Conservation (phyloP, 92 coral and sea anemone genomes). For the Zoanthus gigantus region DNA sequence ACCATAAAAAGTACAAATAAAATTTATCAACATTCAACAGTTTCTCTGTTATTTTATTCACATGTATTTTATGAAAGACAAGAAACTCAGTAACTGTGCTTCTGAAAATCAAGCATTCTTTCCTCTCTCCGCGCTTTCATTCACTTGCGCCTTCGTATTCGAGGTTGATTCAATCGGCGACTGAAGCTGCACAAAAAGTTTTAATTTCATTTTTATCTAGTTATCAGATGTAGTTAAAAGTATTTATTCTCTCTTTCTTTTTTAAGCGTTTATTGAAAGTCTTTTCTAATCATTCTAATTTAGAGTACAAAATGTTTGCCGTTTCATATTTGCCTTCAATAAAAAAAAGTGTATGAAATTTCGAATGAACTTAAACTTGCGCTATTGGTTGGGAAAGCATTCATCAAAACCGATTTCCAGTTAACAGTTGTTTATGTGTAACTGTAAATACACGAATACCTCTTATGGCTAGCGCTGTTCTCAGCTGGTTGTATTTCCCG, state of each 20-base stretch:
- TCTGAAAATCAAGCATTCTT: no score
- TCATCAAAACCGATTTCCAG: neutral
- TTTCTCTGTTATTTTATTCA: neutral
- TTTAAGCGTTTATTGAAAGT: no score
- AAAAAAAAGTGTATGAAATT: neutral
- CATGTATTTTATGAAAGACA: neutral
- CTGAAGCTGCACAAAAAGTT: no score
- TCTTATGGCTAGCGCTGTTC: constrained; percentile 10
- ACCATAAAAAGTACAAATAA: neutral
- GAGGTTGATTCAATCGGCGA: no score
- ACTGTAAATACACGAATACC: neutral
- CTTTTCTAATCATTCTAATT: neutral
- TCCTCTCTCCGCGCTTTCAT: no score
- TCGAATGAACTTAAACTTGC: constrained; percentile 13
- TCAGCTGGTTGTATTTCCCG: constrained; percentile 98
- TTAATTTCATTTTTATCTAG: no score
- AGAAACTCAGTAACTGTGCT: no score
- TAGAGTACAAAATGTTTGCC: neutral
- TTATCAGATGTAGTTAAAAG: no score
- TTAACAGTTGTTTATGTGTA: neutral
- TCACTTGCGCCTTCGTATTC: no score
- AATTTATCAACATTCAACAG: neutral
- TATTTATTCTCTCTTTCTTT: no score
- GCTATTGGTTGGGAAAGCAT: neutral
- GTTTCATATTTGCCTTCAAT: neutral